Base-by-base conservation (phyloP, 2,113 vertebrate species). In the Hemichromis elongatus region DNA sequence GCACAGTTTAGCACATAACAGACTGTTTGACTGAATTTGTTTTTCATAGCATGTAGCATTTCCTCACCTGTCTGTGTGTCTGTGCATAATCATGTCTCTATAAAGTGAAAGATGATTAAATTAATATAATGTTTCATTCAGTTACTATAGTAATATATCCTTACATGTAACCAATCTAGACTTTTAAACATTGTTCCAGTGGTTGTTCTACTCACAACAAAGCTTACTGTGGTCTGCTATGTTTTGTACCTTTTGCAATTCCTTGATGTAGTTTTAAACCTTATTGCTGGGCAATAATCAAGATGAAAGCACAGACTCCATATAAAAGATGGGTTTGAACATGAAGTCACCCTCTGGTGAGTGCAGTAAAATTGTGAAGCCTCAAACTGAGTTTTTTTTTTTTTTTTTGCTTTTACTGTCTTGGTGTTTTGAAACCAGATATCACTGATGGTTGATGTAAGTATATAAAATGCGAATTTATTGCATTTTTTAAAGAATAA, bases 331-430 rank as follows among this genome's bases (percentile, higher is more conserved):
- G 16, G 26, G 40, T 47, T 11, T 73, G 40, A 73, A 18, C 66
- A 73, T 73, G 40, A 73, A 47, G 66, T 73, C 66, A 73, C 24
- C 14, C 14, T 28, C 40, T 73, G 40, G 66, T 47, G 24, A 73
- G 24, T 73, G 68, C 40, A 47, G 24, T 19, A 73, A 73, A 18
- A 28, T 7, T 47, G 9, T 73, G 68, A 73, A 28, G 24, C 68
- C 45, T 73, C 68, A 28, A 73, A 28, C 14, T 73, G 21, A 70
- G 66, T 26, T 16, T 0, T 5, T 0, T 0, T 1, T 10, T 59
- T 57, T 61, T 3, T 63, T 35, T 37, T 50, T 18, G 9, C 13
- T 73, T 73, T 47, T 50, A 12, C 42, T 50, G 14, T 73, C 68
- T 19, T 18, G 9, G 16, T 30, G 24, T 5, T 73, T 47, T 73